Percentiles rank a stretch among this genome's conserved stretches.
phyloP scores from a whole-genome alignment of 2,888 invertebrate species.

The Venustoraphidia nigricollis region DNA sequence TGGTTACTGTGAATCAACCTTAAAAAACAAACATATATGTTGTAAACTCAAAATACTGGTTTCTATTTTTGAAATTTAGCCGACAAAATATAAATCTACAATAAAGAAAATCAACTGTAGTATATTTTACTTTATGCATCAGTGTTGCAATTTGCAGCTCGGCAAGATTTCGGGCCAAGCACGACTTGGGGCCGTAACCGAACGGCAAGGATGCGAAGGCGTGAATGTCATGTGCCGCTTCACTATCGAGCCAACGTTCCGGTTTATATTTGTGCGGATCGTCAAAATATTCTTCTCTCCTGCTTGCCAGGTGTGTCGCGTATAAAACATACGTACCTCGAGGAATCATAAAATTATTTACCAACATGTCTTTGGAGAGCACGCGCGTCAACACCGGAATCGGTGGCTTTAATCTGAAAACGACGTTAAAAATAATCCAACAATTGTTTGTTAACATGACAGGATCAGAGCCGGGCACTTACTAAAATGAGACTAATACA shows the following conservation, averaged over 20 bases:
- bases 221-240: slow-evolving; percentile 27
- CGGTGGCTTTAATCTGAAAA: slow-evolving; percentile 41
- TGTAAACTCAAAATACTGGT: too few relatives aligned
- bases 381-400: slow-evolving; percentile 46
- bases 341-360: slow-evolving; percentile 44
- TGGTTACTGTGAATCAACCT: too few relatives aligned
- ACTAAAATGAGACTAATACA: too few relatives aligned
- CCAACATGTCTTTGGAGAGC: slow-evolving; percentile 37
- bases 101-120: too few relatives aligned
- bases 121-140: slow-evolving; percentile 32
- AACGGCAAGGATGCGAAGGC: slow-evolving; percentile 46
- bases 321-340: slow-evolving; percentile 45
- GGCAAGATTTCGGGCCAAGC: slow-evolving; percentile 43
- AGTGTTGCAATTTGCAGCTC: slow-evolving; percentile 41
- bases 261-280: slow-evolving; percentile 43
- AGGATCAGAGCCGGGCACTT: too few relatives aligned
- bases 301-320: slow-evolving; percentile 43
- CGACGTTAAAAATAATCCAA: background rate
- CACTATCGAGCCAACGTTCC: slow-evolving; percentile 40
- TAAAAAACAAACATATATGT: too few relatives aligned
- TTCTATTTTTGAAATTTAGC: too few relatives aligned
- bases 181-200: slow-evolving; percentile 44
- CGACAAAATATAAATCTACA: too few relatives aligned
- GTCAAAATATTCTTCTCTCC: slow-evolving; percentile 48
- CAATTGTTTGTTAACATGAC: background rate